Conservation (phyloP, 2,113 vertebrate species). For the Corythaeola cristata region DNA sequence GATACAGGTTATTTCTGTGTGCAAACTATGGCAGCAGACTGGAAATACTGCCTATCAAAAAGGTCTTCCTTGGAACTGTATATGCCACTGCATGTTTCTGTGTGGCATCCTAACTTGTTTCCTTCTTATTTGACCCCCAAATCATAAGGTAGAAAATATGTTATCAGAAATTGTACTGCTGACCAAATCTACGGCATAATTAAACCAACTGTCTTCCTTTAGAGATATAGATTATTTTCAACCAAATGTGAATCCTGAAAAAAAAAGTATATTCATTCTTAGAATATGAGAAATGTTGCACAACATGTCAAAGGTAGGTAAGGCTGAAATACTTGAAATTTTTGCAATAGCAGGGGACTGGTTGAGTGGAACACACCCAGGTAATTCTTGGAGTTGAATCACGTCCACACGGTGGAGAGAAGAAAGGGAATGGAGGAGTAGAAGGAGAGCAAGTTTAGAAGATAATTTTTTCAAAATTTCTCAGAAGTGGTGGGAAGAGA, state of each 20-base stretch:
- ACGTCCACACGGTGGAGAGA: background rate
- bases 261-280: background rate
- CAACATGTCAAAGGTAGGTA: background rate
- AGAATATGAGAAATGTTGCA: too few relatives aligned
- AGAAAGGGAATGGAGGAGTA: background rate
- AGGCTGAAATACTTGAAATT: background rate
- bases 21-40: background rate
- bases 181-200: background rate
- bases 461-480: background rate
- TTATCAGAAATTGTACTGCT: background rate
- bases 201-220: background rate
- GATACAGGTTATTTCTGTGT: background rate
- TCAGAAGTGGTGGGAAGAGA: background rate
- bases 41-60: background rate
- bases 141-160: background rate
- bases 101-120: background rate
- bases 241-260: background rate
- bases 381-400: background rate
- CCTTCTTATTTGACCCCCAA: background rate
- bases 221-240: background rate
- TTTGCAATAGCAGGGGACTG: background rate
- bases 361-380: background rate
- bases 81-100: background rate
- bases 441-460: background rate
- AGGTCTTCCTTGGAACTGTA: background rate